These are phyloP conservation scores for Indicator indicator DNA, from an alignment of 2,113 vertebrate genomes.

Conservation along the genomic window DNA sequence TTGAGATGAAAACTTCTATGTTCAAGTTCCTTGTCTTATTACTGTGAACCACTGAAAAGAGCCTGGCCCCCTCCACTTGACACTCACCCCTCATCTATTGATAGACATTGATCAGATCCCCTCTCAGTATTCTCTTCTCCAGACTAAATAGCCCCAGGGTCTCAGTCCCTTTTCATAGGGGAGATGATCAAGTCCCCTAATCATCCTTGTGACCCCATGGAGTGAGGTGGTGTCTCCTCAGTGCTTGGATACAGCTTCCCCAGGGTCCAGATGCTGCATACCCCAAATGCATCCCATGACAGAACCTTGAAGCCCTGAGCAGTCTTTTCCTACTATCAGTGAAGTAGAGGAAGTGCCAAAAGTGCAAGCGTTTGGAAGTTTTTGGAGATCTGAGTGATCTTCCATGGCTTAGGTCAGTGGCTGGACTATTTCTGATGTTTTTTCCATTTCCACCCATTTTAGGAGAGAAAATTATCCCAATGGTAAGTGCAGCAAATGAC, in stretches of 20 bases:
- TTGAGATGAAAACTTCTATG: no score
- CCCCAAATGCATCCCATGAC: fast-evolving
- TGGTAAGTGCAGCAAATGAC: not conserved
- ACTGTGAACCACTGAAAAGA: no score
- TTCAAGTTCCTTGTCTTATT: no score
- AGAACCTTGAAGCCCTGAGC: not conserved
- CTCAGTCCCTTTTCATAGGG: no score
- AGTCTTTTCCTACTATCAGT: not conserved
- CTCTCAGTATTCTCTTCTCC: no score
- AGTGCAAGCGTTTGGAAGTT: not conserved
- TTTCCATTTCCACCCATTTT: not conserved
- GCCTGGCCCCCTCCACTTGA: no score
- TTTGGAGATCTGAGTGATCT: not conserved
- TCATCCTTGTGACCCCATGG: fast-evolving
- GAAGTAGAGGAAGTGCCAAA: not conserved
- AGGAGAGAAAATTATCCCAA: not conserved
- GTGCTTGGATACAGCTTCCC: not conserved
- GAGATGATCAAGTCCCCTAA: no score
- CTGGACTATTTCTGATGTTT: not conserved
- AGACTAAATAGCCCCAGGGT: no score
- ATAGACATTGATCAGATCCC: no score
- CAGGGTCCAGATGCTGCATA: not conserved
- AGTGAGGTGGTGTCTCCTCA: not conserved
- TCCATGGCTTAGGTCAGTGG: not conserved
- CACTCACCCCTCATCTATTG: no score